Base-by-base conservation (phyloP, 2,797 vertebrate genomes). In the Lithobates sylvaticus region DNA sequence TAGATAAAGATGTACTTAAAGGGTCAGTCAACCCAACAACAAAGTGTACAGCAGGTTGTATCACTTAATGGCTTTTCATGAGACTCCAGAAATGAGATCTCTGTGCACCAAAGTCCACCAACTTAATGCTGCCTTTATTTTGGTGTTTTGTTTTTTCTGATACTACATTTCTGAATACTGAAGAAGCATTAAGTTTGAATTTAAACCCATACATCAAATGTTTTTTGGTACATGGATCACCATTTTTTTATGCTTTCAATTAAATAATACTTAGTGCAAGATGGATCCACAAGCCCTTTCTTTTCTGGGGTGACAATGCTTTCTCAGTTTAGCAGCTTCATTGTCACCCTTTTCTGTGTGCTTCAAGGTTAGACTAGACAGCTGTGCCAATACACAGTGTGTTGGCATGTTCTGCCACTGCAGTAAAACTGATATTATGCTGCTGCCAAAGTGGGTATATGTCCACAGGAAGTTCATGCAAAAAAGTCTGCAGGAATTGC, bases 1-100 rank as follows among this genome's bases (percentile, higher is more conserved):
- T 54, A 72, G 26, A 54, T 71, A 81, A 27, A 13, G 27, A 69
- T 79, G 44, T 10, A 73, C 10, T 16, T n/a, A 58, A 80, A 67
- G 27, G 26, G 27, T 67, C 65, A 67, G 65, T 12, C 26, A 26
- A 67, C 26, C 10, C 26, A 65, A 26, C 23, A 65, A 23, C 26
- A 1, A 61, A 4, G 58, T 61, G 2, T 67, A 26, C 26, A 67
- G 18, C 54, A n/a, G 21, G 5, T 61, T 61, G 18, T 3, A 61
- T 61, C 54, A n/a, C 21, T 7, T 4, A 61, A 3, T 61, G 54
- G 54, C 54, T 61, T 23, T 61, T 1, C 3, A 23, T 61, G 1
- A 3, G 54, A 61, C 21, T 61, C 21, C 21, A 23, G 54, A 61
- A 1, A 18, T 23, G 21, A 61, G 54, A 12, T 58, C 54, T 58